Evolutionary conservation across 2,888 invertebrate genomes (phyloP), one percentile per base, ranked within the genome.

Genomic region (Sesamia inferens): DNA sequence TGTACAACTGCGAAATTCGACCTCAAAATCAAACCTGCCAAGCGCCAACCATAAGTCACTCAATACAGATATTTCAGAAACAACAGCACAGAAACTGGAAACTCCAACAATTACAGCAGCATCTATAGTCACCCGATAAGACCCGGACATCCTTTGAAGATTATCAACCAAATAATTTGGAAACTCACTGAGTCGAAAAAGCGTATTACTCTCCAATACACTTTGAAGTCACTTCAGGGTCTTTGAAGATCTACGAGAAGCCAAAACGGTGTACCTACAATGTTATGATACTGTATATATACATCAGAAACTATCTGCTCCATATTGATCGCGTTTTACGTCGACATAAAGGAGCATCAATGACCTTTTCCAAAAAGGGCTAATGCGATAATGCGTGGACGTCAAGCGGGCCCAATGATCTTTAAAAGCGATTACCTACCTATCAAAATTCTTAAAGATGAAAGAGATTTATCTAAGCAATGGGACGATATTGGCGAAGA

Each of bases 101-200:
- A 24, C 0, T n/a, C 81, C 22, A 61, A 81, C 61, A 63, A 62
- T 47, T 62, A 59, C 31, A 66, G 83, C 47, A 79, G 55, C 22
- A 70, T 79, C 79, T 70, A 69, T 73, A 78, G 61, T 48, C 65
- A 75, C 44, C 44, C 51, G 75, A 84, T 83, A 78, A 66, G 48
- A 78, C 72, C 85, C 68, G 54, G 63, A 65, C 47, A 19, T 65
- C 57, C 86, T 87, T 85, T 83, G 87, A 74, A 81, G 85, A 76
- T 77, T 75, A 76, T 55, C 66, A 75, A 73, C 58, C 71, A 76
- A 77, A 79, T 84, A 76, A 74, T 69, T 82, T 77, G 68, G 72
- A 85, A 79, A 82, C 65, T 82, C 88, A 88, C 68, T 87, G 88
- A 71, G 24, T 73, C 58, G 88, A 70, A 76, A 79, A 74, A 75